Conservation (phyloP, 2,113 vertebrate species). For the Protobothrops flavoviridis region DNA sequence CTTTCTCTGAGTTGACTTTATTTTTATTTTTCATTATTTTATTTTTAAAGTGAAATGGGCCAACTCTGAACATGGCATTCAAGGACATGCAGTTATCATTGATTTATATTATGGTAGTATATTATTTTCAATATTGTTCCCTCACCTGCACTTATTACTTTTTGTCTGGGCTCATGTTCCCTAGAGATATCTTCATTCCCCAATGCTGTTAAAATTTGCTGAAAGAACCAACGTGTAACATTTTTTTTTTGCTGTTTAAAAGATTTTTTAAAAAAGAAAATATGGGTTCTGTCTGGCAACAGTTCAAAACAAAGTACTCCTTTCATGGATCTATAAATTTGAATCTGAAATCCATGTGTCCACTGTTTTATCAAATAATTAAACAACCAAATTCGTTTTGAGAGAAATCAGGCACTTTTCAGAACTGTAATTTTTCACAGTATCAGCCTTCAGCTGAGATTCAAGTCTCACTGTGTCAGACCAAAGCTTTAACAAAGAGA, state of each 20-base stretch:
- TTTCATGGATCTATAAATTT: not conserved
- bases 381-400: slow-evolving; percentile 15
- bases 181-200: slow-evolving; percentile 9
- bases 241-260: not conserved
- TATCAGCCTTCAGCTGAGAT: slow-evolving; percentile 27
- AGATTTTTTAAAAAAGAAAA: not conserved
- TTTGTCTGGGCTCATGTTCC: not conserved
- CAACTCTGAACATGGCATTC: not conserved
- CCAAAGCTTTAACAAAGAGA: not conserved
- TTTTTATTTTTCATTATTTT: not conserved
- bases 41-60: not conserved
- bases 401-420: slow-evolving; percentile 5
- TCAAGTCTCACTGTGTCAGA: slow-evolving; percentile 3
- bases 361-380: not conserved
- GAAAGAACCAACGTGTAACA: fast-evolving
- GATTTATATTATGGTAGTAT: slow-evolving; percentile 10
- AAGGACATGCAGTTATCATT: not conserved
- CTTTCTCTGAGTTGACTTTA: not conserved
- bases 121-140: slow-evolving; percentile 26
- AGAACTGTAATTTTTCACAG: slow-evolving; percentile 14
- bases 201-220: not conserved
- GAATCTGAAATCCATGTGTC: not conserved
- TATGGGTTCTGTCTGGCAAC: not conserved
- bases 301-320: not conserved
- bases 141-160: slow-evolving; percentile 20